A percentile compares a stretch with the other conserved stretches of the same genome.
Evolutionary conservation across 1,140 invertebrate genomes (phyloP).

Genomic region (Aethina tumida): DNA sequence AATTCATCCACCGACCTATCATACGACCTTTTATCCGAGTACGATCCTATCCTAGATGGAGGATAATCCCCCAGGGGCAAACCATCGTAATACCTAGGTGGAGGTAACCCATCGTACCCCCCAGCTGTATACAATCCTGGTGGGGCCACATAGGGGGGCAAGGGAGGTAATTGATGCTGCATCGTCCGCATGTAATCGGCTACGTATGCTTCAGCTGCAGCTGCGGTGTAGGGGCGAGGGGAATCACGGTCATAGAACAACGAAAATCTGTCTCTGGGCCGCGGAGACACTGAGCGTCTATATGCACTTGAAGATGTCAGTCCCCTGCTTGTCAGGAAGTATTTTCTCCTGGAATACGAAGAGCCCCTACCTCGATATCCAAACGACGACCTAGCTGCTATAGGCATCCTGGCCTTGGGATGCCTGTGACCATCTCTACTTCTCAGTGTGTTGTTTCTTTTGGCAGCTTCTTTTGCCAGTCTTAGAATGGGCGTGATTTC

Average conservation of each 20-base stretch:
- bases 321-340: conserved; percentile 39
- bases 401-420: conserved; percentile 38
- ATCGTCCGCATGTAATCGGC: conserved; percentile 72
- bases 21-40: conserved; percentile 68
- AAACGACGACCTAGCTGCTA: conserved; percentile 33
- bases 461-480: conserved; percentile 78
- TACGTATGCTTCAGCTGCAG: conserved; percentile 64
- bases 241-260: conserved; percentile 34
- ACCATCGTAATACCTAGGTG: conserved; percentile 72
- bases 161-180: conserved; percentile 65
- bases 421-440: conserved; percentile 42
- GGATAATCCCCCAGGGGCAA: conserved; percentile 51
- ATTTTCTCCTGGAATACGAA: conserved; percentile 40
- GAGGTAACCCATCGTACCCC: conserved; percentile 59
- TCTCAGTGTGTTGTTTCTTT: conserved; percentile 44
- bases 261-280: conserved; percentile 31
- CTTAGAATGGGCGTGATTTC: conserved; percentile 83
- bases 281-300: conserved; percentile 47
- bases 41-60: conserved; percentile 41
- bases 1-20: conserved; percentile 87
- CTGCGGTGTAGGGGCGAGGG: conserved; percentile 40
- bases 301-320: conserved; percentile 39
- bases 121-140: conserved; percentile 45
- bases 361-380: conserved; percentile 38
- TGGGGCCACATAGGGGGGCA: conserved; percentile 59